A percentile compares a stretch with the other conserved stretches of the same genome.
These are phyloP conservation scores for Reticulitermes speratus DNA, from an alignment of 1,140 invertebrate species.

Conservation along the genomic window DNA sequence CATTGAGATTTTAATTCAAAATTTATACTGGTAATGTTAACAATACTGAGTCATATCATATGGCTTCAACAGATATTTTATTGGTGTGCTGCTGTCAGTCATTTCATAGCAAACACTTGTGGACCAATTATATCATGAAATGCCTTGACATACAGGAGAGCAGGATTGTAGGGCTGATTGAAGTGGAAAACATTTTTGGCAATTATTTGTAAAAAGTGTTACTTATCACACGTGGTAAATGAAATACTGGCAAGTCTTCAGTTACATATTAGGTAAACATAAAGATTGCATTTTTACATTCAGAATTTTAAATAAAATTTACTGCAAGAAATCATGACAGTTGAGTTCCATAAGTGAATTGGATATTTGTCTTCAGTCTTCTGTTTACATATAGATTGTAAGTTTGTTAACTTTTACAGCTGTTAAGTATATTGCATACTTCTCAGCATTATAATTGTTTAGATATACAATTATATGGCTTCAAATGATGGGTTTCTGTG, in stretches of 20 bases:
- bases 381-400: not conserved
- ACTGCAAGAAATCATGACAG: too few relatives aligned
- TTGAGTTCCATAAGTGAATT: not conserved
- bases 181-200: not conserved
- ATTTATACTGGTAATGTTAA: not conserved
- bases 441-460: not conserved
- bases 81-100: not conserved
- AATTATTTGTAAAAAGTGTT: not conserved
- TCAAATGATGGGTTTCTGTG: too few relatives aligned
- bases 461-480: not conserved
- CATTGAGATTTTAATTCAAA: conserved; percentile 9
- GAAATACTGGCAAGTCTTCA: not conserved
- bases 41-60: not conserved
- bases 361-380: not conserved
- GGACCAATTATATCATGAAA: conserved; percentile 29
- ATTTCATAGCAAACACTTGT: conserved; percentile 20
- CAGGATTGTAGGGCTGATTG: not conserved
- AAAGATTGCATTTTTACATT: not conserved
- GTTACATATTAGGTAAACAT: not conserved
- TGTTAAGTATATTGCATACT: not conserved
- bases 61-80: not conserved
- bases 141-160: conserved; percentile 28
- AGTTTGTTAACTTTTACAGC: not conserved
- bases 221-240: not conserved
- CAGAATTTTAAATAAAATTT: not conserved